phyloP scores from a whole-genome alignment of 1,140 invertebrate species.

The Pinna nobilis region DNA sequence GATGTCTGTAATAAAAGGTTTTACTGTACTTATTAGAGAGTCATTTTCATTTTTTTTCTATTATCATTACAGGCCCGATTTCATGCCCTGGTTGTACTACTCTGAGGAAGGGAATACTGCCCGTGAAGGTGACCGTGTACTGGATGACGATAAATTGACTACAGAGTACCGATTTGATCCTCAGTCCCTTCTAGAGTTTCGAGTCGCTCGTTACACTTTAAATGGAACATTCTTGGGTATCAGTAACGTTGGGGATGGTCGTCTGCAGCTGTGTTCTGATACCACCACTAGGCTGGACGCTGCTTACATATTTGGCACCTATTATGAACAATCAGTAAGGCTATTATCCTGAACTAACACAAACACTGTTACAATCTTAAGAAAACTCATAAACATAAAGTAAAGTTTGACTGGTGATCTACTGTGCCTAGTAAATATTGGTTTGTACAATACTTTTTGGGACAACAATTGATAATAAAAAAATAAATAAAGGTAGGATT shows the following conservation, averaged over 20 bases:
- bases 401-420: no score
- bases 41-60: not conserved
- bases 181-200: slow-evolving; percentile 54
- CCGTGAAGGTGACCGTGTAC: slow-evolving; percentile 74
- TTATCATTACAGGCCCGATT: slow-evolving; percentile 52
- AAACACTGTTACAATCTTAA: not conserved
- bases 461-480: no score
- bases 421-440: no score
- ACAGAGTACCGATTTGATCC: slow-evolving; percentile 77
- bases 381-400: no score
- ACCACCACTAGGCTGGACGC: slow-evolving; percentile 75
- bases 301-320: slow-evolving; percentile 79
- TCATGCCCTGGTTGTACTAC: slow-evolving; percentile 79
- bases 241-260: slow-evolving; percentile 57
- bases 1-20: not conserved
- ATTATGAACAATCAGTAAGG: slow-evolving; percentile 69
- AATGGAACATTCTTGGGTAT: slow-evolving; percentile 73
- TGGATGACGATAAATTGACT: slow-evolving; percentile 76
- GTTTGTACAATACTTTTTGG: no score
- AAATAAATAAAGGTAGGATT: no score
- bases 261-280: slow-evolving; percentile 76
- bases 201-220: slow-evolving; percentile 54
- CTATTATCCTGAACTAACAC: not conserved
- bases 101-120: slow-evolving; percentile 52
- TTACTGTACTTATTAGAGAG: slow-evolving; percentile 13